Conservation (phyloP, 1,140 invertebrate species). For the Eurosta solidaginis region DNA sequence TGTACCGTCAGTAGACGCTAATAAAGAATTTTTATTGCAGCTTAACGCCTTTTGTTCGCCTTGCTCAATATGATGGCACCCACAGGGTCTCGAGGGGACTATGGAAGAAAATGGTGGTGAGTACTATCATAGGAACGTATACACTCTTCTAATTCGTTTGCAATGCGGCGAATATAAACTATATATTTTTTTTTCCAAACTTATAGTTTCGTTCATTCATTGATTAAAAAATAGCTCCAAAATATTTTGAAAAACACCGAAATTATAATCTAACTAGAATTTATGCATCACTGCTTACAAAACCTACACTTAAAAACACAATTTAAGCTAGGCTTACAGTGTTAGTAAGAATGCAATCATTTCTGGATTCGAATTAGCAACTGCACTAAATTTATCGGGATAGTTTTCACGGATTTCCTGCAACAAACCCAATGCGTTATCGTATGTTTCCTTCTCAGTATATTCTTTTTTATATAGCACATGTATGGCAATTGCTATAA, state of each 20-base stretch:
- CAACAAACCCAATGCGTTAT: constrained; percentile 62
- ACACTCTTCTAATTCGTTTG: too few relatives aligned
- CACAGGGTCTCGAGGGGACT: too few relatives aligned
- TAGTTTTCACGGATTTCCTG: constrained; percentile 65
- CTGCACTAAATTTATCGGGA: constrained; percentile 60
- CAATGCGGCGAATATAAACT: too few relatives aligned
- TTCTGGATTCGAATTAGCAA: constrained; percentile 46
- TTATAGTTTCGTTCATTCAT: too few relatives aligned
- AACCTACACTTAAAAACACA: background rate
- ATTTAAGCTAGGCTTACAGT: constrained; percentile 37
- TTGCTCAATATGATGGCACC: too few relatives aligned
- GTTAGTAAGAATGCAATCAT: constrained; percentile 44
- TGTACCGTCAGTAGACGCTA: too few relatives aligned
- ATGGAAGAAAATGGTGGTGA: too few relatives aligned
- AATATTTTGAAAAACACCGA: background rate
- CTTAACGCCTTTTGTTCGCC: too few relatives aligned
- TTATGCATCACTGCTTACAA: background rate
- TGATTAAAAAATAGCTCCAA: background rate
- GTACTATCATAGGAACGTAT: too few relatives aligned
- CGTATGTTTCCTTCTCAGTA: constrained; percentile 37
- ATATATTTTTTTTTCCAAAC: too few relatives aligned
- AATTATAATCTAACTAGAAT: background rate
- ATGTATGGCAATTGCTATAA: constrained; percentile 64
- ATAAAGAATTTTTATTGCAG: too few relatives aligned
- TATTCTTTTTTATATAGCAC: constrained; percentile 63